Base-by-base conservation (phyloP, 2,888 invertebrate genomes). In the Phengaris arion region DNA sequence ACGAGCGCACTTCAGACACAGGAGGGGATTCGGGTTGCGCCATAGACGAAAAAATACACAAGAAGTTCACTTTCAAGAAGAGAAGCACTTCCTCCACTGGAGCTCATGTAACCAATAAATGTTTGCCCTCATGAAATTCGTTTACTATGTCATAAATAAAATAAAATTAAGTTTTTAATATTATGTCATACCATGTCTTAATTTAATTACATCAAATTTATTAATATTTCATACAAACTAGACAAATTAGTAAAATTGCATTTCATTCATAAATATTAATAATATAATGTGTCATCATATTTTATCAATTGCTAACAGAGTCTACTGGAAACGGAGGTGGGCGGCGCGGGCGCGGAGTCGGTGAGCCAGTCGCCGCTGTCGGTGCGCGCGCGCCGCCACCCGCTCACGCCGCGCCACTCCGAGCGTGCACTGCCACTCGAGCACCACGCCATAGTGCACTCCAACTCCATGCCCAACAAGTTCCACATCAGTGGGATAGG, bases 31-130 rank as follows among this genome's bases (percentile, higher is more conserved):
- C 94, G 0, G 95, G 95, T 54, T 96, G 95, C 82, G 95, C 95
- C 0, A 94, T 96, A 6, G 97, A 98, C 80, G 97, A 97, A 68
- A 94, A 95, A 75, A 96, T 96, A 12, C 95, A 96, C 77, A 95
- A 97, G 81, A 98, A 98, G 84, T 95, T 97, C 77, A 94, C 97
- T 0, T 97, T 98, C 82, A 98, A 98, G 85, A 98, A 98, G 85
- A 94, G 97, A 79, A 98, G 97, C 85, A 97, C 98, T 1, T 98
- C 98, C 0, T 98, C 98, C 0, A 97, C 97, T 13, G 97, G 97
- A 81, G 97, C 97, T 75, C 93, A 92, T 85, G 92, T 93, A 75
- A 86, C 79, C 22, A 54, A 51, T 51, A n/a, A n/a, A 72, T 45
- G n/a, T 48, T 48, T 35, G 35, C 35, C 35, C 4, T 35, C 4